Conservation (phyloP, 2,797 vertebrate genomes). For the Eurystomus glaucurus region DNA sequence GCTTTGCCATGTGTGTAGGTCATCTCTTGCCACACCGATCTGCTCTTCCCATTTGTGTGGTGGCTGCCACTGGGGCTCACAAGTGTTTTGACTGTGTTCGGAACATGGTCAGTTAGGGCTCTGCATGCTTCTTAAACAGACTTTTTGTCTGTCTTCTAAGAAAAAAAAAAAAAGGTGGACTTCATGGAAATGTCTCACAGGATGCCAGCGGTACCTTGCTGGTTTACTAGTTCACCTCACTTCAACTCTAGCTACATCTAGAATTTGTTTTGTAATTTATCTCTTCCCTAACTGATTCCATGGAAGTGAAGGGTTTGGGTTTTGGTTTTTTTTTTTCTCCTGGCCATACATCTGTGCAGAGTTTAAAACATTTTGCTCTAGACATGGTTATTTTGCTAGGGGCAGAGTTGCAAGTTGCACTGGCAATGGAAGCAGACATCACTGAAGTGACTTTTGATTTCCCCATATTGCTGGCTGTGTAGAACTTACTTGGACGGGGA, state of each 20-base stretch:
- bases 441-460: not conserved
- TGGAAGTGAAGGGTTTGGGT: not conserved
- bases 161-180: not conserved
- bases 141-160: not conserved
- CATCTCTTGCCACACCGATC: not conserved
- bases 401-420: not conserved
- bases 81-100: not conserved
- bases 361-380: not conserved
- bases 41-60: not conserved
- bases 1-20: not conserved
- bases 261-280: constrained; percentile 41
- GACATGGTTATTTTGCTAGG: not conserved
- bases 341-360: not conserved
- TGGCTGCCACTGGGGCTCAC: not conserved
- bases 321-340: not conserved
- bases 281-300: not conserved
- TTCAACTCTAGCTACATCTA: constrained; percentile 23
- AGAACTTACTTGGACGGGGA: not conserved
- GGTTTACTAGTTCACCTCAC: constrained; percentile 4
- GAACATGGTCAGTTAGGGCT: not conserved
- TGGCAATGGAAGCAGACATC: not conserved
- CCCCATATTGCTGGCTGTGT: not conserved
- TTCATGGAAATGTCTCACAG: not conserved
- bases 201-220: not conserved
- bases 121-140: not conserved